Percentiles rank a stretch among this genome's conserved stretches.
Conservation (phyloP, 2,888 invertebrate genomes). For the Phengaris arion region DNA sequence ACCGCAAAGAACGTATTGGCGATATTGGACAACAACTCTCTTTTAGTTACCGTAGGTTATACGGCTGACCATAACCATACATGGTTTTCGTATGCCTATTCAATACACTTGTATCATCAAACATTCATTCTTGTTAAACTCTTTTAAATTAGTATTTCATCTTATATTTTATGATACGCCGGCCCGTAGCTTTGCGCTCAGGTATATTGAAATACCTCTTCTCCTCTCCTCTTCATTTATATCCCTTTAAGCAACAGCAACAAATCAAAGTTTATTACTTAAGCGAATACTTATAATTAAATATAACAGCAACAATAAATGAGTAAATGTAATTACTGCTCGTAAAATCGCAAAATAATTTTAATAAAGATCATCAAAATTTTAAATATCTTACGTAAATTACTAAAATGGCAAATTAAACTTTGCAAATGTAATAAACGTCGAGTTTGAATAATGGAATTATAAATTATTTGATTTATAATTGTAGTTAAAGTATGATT, state of each 20-base stretch:
- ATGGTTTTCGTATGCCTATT: neutral
- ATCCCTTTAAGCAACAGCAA: neutral
- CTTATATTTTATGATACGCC: neutral
- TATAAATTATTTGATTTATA: neutral
- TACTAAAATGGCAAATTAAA: neutral
- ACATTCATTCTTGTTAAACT: neutral
- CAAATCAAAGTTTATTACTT: neutral
- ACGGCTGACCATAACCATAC: slow-evolving; percentile 4
- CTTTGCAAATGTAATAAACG: neutral
- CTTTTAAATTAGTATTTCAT: neutral
- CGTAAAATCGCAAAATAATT: slow-evolving; percentile 2
- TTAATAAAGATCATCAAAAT: neutral
- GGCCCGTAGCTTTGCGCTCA: slow-evolving; percentile 10
- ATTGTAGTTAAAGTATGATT: neutral
- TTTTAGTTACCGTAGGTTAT: neutral
- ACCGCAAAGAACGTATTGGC: neutral
- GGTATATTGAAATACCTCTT: neutral
- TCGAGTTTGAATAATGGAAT: neutral
- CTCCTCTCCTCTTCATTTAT: too few species aligned
- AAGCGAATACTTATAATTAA: neutral
- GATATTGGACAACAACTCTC: slow-evolving; percentile 2
- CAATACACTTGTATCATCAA: slow-evolving; percentile 5
- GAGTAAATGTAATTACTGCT: neutral
- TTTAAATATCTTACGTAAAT: slow-evolving; percentile 1
- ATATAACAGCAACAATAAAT: neutral